phyloP scores from a whole-genome alignment of 2,797 vertebrate genomes.

The Pangasius sanitwongsei region DNA sequence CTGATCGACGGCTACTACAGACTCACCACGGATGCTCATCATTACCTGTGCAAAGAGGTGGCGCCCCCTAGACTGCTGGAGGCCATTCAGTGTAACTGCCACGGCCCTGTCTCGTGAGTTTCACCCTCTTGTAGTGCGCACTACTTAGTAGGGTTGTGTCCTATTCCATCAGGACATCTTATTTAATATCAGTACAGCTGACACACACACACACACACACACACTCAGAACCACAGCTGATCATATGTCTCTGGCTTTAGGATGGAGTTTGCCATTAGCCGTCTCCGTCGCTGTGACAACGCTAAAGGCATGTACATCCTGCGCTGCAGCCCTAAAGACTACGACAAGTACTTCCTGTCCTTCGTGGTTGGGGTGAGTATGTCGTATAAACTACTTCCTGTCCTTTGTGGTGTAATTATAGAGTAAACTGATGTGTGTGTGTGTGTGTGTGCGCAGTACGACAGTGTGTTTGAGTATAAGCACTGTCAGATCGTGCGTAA shows the following conservation, averaged over 20 bases:
- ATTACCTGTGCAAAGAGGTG: constrained; percentile 96
- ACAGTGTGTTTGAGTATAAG: constrained; percentile 84
- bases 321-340: constrained; percentile 92
- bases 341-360: constrained; percentile 93
- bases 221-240: neutral
- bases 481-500: constrained; percentile 93
- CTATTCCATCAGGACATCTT: neutral
- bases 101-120: constrained; percentile 94
- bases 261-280: constrained; percentile 90
- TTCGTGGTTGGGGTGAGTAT: constrained; percentile 91
- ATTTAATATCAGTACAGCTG: neutral
- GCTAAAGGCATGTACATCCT: constrained; percentile 90
- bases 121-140: neutral
- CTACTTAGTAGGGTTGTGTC: neutral
- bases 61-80: constrained; percentile 88
- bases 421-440: neutral
- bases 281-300: constrained; percentile 87
- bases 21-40: constrained; percentile 89
- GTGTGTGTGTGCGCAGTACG: constrained; percentile 65
- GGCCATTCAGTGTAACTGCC: constrained; percentile 91
- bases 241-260: constrained; percentile 66
- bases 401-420: neutral
- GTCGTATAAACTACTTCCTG: constrained; percentile 15
- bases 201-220: neutral
- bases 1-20: constrained; percentile 96